A percentile compares a stretch with the other conserved stretches of the same genome.
Conservation (phyloP, 2,797 vertebrate species). For the Diceros bicornis region DNA sequence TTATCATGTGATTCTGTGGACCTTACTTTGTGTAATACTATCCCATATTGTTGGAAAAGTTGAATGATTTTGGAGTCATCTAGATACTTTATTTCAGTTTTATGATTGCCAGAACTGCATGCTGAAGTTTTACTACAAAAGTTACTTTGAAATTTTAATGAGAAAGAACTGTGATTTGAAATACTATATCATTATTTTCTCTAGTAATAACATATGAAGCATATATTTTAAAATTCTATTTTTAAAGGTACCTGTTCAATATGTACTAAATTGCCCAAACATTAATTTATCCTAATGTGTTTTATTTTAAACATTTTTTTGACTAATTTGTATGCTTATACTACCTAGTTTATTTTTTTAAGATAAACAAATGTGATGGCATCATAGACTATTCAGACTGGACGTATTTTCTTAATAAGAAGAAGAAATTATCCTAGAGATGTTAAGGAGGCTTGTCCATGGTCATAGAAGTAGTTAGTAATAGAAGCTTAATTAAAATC, state of each 20-base stretch:
- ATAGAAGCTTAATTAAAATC: slow-evolving; percentile 26
- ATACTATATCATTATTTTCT: background rate
- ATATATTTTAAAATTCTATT: slow-evolving; percentile 13
- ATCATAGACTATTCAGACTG: background rate
- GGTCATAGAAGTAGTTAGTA: slow-evolving; percentile 19
- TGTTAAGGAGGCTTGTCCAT: slow-evolving; percentile 10
- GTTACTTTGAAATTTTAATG: slow-evolving; percentile 43
- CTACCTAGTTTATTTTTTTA: background rate
- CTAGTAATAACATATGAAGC: background rate
- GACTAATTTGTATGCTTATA: background rate
- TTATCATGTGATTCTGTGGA: background rate
- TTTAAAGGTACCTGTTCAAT: background rate
- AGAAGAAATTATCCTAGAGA: slow-evolving; percentile 25
- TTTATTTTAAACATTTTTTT: slow-evolving; percentile 21
- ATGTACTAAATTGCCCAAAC: background rate
- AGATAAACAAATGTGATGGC: background rate
- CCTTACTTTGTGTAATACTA: background rate
- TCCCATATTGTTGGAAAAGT: background rate
- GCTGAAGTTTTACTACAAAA: background rate
- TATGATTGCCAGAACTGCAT: background rate
- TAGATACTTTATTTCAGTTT: slow-evolving; percentile 1
- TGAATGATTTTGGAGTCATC: background rate
- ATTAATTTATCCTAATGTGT: background rate
- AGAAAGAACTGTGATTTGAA: slow-evolving; percentile 30
- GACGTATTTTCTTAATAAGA: slow-evolving; percentile 32